Conservation (phyloP, 2,888 invertebrate species). For the Drosophila formosana region DNA sequence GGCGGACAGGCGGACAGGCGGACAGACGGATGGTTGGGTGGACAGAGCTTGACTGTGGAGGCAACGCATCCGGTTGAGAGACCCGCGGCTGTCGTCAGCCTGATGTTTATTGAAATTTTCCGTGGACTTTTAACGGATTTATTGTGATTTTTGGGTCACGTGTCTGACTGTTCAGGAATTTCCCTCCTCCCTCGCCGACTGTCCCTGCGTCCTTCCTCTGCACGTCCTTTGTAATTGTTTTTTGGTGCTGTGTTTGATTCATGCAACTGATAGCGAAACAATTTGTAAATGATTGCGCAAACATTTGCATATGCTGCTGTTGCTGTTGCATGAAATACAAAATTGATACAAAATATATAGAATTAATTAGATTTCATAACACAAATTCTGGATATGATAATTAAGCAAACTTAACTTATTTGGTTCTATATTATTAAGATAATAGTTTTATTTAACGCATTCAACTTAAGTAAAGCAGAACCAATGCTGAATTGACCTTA, state of each 20-base stretch:
- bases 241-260: constrained; percentile 44
- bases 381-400: no score
- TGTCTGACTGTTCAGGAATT: constrained; percentile 70
- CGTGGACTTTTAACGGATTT: constrained; percentile 70
- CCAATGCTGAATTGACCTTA: no score
- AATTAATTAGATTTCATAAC: no score
- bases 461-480: no score
- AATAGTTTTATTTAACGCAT: no score
- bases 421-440: no score
- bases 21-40: not conserved
- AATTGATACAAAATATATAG: no score
- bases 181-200: not conserved
- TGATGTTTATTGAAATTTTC: constrained; percentile 69
- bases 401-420: no score
- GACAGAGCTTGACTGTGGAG: constrained; percentile 5
- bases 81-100: constrained; percentile 7
- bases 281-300: constrained; percentile 39
- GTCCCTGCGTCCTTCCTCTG: not conserved
- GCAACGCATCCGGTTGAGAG: not conserved
- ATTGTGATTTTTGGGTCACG: constrained; percentile 76
- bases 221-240: constrained; percentile 55
- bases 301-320: constrained; percentile 36
- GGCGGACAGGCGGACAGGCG: not conserved
- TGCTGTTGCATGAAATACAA: no score
- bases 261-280: constrained; percentile 44